A percentile compares a stretch with the other conserved stretches of the same genome.
phyloP scores from a whole-genome alignment of 2,888 invertebrate genomes.

The Dicyrtoma fusca region DNA sequence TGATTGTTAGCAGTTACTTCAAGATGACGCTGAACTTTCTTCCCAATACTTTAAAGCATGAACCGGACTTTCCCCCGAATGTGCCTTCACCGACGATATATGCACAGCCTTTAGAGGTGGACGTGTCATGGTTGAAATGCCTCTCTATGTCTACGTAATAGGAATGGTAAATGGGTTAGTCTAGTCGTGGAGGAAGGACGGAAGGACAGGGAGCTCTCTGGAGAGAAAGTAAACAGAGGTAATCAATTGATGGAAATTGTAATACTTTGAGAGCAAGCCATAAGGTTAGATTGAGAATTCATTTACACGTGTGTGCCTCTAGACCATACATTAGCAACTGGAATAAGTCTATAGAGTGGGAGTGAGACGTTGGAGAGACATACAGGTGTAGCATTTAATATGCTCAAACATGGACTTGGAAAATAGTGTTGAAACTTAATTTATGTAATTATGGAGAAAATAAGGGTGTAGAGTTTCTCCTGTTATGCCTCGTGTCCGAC shows the following conservation, averaged over 20 bases:
- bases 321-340: too few relatives aligned
- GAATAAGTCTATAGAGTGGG: neutral
- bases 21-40: too few relatives aligned
- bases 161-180: neutral
- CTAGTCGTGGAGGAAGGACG: neutral
- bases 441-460: slow-evolving; percentile 29
- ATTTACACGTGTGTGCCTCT: slow-evolving; percentile 19
- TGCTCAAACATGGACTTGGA: neutral
- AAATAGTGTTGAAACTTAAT: slow-evolving; percentile 16
- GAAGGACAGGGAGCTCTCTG: neutral
- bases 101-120: too few relatives aligned
- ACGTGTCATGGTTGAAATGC: too few relatives aligned
- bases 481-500: neutral
- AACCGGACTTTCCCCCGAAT: too few relatives aligned
- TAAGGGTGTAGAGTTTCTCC: slow-evolving; percentile 18
- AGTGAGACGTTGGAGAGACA: neutral
- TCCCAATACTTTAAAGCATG: too few relatives aligned
- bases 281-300: slow-evolving; percentile 13
- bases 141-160: too few relatives aligned
- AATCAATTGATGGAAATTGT: slow-evolving; percentile 18
- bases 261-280: neutral
- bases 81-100: too few relatives aligned
- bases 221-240: neutral
- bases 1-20: too few relatives aligned
- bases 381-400: neutral